phyloP scores from a whole-genome alignment of 1,140 invertebrate genomes.

The Halotydeus destructor region DNA sequence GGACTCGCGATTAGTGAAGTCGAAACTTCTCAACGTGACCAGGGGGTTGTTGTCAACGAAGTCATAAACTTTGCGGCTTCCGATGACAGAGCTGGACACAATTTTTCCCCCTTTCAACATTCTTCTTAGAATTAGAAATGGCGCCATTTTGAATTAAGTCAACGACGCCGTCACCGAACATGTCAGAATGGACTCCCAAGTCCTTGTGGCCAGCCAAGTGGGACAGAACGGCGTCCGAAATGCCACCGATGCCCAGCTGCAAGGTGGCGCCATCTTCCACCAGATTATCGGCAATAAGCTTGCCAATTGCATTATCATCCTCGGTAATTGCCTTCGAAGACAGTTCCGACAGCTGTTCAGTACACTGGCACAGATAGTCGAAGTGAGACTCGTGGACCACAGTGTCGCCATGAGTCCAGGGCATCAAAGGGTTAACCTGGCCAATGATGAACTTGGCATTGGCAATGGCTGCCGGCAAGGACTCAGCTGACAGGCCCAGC shows the following conservation, averaged over 20 bases:
- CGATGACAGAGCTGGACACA: slow-evolving; percentile 66
- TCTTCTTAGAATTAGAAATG: slow-evolving; percentile 66
- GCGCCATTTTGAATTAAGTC: slow-evolving; percentile 57
- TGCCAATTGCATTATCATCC: slow-evolving; percentile 58
- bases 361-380: slow-evolving; percentile 55
- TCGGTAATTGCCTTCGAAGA: slow-evolving; percentile 37
- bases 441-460: slow-evolving; percentile 71
- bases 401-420: slow-evolving; percentile 70
- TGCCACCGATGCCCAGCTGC: slow-evolving; percentile 58
- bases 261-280: slow-evolving; percentile 75
- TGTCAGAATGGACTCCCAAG: slow-evolving; percentile 79
- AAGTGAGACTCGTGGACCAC: slow-evolving; percentile 73
- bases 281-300: slow-evolving; percentile 67
- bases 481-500: slow-evolving; percentile 76
- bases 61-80: slow-evolving; percentile 61
- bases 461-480: slow-evolving; percentile 55
- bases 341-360: slow-evolving; percentile 47
- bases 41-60: slow-evolving; percentile 83
- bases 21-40: slow-evolving; percentile 64
- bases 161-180: slow-evolving; percentile 75
- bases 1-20: slow-evolving; percentile 60
- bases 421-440: slow-evolving; percentile 60
- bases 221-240: slow-evolving; percentile 67
- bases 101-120: slow-evolving; percentile 54
- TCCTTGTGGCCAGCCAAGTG: slow-evolving; percentile 62